Base-by-base conservation (phyloP, 1,140 invertebrate genomes). In the Pogonomyrmex californicus region DNA sequence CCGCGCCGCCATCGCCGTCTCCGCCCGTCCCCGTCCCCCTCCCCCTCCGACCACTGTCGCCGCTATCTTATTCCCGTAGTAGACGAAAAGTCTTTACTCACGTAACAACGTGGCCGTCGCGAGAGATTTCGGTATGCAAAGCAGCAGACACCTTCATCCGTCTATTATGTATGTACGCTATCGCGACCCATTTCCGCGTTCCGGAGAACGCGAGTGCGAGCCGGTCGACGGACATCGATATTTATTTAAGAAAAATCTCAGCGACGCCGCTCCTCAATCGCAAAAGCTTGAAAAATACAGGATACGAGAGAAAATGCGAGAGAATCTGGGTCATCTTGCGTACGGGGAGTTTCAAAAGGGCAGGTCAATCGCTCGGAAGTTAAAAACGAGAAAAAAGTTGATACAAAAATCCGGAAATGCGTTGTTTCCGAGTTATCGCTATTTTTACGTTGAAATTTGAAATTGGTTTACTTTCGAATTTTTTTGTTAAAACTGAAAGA, bases 71-170 rank as follows among this genome's bases (percentile, higher is more conserved):
- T 79, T 65, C 76, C 63, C 85, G 41, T 60, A 44, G 62, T 58
- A 81, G 77, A 68, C 63, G 85, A 86, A 86, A 86, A 86, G 76
- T 86, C 85, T 77, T 86, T 86, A 86, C 85, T 78, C 70, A 86
- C 76, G 76, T 79, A 81, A 79, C 85, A 81, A 79, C 41, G 76
- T 60, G 76, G 63, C 41, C 63, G 47, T 66, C 85, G 33, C 75
- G 63, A 47, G 76, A 86, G 51, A 79, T 79, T 23, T 86, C 63
- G 47, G 75, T 86, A 86, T 86, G 85, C 76, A 86, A 81, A 86
- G 63, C 75, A 56, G 85, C 71, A 62, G 60, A 68, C 82, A 73
- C 68, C 79, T 73, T 30, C 66, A 30, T 73, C 33, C 68, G 54
- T 60, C 68, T 23, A 73, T 73, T 71, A 58, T 14, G 17, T 73